Evolutionary conservation across 2,113 vertebrate genomes (phyloP), one percentile per base, ranked within the genome.

Genomic region (Theristicus caerulescens): DNA sequence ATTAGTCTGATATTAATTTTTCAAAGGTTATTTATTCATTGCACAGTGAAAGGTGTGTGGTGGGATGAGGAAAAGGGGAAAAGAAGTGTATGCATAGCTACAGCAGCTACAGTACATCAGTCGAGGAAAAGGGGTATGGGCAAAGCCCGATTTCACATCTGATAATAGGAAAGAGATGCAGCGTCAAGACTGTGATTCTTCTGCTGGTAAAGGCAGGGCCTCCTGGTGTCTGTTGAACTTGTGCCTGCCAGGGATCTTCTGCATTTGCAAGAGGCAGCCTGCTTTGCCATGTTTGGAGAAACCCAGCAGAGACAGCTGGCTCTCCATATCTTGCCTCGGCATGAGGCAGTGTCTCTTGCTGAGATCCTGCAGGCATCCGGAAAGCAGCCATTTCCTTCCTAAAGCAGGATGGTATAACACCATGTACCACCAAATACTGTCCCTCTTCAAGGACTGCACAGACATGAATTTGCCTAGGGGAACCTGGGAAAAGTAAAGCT

Each of bases 261-360:
- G 55, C 25, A 29, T 40, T 69, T 67, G 27, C 66, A 71, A 59
- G 51, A n/a, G 18, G 29, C 55, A 71, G 32, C 7, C 27, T 82
- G 51, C 20, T 88, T 61, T 69, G 61, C 57, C 2, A 0, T 64
- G n/a, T 31, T 69, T 52, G 40, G 34, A 69, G 58, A 20, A 92
- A 69, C 36, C 27, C 83, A 86, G 49, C 58, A 70, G 29, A 74
- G 51, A 10, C 65, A 79, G 47, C 55, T 69, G 66, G 65, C 21
- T 16, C 10, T 34, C 55, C 1, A 0, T 17, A 7, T 49, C 71
- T 86, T 8, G 3, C 42, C 44, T 58, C 2, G 0, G 26, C 42
- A 64, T 0, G 0, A 29, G 58, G n/a, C 49, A 86, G 21, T 47
- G 38, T 25, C 32, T 87, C 71, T n/a, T 69, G 66, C 29, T 78